Percentiles rank a stretch among this genome's conserved stretches.
Evolutionary conservation across 2,888 invertebrate species (phyloP).

Genomic region (Brachyopa scutellaris): DNA sequence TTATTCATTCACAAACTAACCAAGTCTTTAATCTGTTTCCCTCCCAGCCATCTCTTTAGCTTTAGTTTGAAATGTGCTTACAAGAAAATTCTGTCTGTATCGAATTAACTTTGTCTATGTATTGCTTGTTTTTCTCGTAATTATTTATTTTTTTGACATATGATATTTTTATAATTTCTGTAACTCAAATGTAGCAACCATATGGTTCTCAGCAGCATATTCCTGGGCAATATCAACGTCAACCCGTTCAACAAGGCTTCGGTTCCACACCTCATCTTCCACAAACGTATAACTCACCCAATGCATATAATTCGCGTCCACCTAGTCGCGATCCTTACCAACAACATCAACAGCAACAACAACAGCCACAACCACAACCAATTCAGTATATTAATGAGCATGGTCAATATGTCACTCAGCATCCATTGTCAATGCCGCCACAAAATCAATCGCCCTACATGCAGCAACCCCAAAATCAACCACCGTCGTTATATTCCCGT

Average conservation of each 20-base stretch:
- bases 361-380: slow-evolving; percentile 77
- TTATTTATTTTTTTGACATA: slow-evolving; percentile 42
- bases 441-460: slow-evolving; percentile 76
- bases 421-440: slow-evolving; percentile 75
- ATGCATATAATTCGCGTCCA: slow-evolving; percentile 80
- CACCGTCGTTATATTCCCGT: slow-evolving; percentile 48
- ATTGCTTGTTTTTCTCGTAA: slow-evolving; percentile 19
- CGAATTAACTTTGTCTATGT: slow-evolving; percentile 20
- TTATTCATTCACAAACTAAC: slow-evolving; percentile 16
- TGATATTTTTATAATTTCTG: too few species aligned
- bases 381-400: slow-evolving; percentile 82
- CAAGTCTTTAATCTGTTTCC: slow-evolving; percentile 3
- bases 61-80: slow-evolving; percentile 52
- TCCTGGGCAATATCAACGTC: slow-evolving; percentile 81
- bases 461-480: slow-evolving; percentile 82
- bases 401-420: slow-evolving; percentile 80
- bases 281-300: slow-evolving; percentile 79
- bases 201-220: slow-evolving; percentile 83
- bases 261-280: slow-evolving; percentile 81
- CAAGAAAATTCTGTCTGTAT: slow-evolving; percentile 37
- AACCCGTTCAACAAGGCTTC: slow-evolving; percentile 79
- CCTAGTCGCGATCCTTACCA: slow-evolving; percentile 81
- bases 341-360: slow-evolving; percentile 76
- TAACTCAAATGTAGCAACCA: too few species aligned
- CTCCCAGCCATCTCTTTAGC: slow-evolving; percentile 1